phyloP scores from a whole-genome alignment of 2,888 invertebrate genomes.

The Cheilosia variabilis region DNA sequence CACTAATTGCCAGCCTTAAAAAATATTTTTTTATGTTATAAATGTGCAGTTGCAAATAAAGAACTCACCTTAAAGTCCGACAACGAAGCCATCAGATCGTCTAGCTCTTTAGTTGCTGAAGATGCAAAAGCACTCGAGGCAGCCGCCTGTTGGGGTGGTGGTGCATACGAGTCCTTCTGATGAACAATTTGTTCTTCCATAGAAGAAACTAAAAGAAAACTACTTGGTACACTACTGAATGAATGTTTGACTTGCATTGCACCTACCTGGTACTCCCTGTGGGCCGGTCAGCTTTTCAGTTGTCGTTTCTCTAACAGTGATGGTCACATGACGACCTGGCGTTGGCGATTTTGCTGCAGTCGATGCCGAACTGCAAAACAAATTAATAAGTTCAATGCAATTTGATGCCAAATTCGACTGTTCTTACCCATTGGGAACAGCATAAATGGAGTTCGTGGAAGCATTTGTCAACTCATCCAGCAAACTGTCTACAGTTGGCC shows the following conservation, averaged over 20 bases:
- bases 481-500: slow-evolving; percentile 94
- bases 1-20: too few relatives aligned
- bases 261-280: slow-evolving; percentile 80
- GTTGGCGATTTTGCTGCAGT: slow-evolving; percentile 80
- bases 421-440: slow-evolving; percentile 89
- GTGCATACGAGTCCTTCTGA: slow-evolving; percentile 81
- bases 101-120: slow-evolving; percentile 96
- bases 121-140: slow-evolving; percentile 85
- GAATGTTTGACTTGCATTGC: background rate
- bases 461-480: slow-evolving; percentile 91
- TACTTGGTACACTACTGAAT: background rate
- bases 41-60: background rate
- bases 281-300: slow-evolving; percentile 85
- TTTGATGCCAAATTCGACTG: slow-evolving; percentile 77
- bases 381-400: background rate
- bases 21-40: too few relatives aligned
- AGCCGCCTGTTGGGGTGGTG: slow-evolving; percentile 70
- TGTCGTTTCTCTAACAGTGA: slow-evolving; percentile 86
- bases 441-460: slow-evolving; percentile 83
- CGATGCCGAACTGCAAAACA: slow-evolving; percentile 35
- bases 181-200: slow-evolving; percentile 82
- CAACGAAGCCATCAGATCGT: slow-evolving; percentile 97
- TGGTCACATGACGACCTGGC: slow-evolving; percentile 85
- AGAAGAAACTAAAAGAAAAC: slow-evolving; percentile 78
- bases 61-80: slow-evolving; percentile 95